Conservation (phyloP, 1,140 invertebrate genomes). For the Coenobita brevimanus region DNA sequence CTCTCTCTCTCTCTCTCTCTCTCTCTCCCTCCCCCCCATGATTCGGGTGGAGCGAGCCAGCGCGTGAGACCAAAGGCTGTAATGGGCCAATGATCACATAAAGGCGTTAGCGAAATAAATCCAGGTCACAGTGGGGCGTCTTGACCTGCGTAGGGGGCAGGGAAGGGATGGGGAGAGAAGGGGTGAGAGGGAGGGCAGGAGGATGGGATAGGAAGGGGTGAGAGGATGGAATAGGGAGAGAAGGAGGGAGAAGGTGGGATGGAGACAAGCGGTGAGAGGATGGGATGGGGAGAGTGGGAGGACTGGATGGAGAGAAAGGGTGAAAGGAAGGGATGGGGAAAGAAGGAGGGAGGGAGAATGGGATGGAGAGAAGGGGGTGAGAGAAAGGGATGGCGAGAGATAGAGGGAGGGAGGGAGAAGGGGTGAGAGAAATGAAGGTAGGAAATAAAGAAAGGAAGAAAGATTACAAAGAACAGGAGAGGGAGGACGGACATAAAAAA, state of each 20-base stretch:
- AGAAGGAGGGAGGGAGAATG: not conserved
- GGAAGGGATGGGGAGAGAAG: too few species aligned
- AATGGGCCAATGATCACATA: constrained; percentile 61
- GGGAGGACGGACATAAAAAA: not conserved
- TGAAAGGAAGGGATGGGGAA: not conserved
- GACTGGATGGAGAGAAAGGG: not conserved
- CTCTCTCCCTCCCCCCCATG: too few species aligned
- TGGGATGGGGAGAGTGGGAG: not conserved
- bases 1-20: too few species aligned
- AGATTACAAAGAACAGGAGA: not conserved
- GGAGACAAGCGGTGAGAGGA: not conserved
- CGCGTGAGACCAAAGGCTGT: constrained; percentile 41
- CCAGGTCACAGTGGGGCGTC: constrained; percentile 39
- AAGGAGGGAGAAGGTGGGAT: not conserved
- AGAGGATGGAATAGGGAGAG: not conserved
- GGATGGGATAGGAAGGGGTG: not conserved
- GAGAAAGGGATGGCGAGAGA: not conserved
- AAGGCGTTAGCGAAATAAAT: constrained; percentile 62
- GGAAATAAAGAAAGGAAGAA: not conserved
- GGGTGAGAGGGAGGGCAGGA: not conserved
- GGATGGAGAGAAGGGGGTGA: too few species aligned
- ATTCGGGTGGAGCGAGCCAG: too few species aligned
- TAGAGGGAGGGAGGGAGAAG: not conserved
- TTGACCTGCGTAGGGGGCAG: not conserved
- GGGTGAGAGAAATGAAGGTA: not conserved